Evolutionary conservation across 2,888 invertebrate genomes (phyloP).

Genomic region (Phytoseiulus persimilis): DNA sequence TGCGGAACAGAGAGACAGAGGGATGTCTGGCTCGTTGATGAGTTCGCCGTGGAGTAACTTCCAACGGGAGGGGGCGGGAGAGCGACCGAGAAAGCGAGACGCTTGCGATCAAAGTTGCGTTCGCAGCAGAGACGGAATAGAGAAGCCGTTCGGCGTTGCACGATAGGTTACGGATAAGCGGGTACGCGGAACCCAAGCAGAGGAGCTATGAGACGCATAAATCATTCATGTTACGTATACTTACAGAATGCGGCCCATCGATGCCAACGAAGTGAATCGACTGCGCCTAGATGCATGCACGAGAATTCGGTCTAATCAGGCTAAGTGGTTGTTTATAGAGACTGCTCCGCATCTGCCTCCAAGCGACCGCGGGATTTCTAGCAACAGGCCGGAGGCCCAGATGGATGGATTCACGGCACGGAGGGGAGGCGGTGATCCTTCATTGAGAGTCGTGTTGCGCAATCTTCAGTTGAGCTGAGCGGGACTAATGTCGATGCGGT

Average conservation of each 20-base stretch:
- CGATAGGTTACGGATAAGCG: neutral
- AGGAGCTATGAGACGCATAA: neutral
- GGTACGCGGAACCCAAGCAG: neutral
- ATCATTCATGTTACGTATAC: neutral
- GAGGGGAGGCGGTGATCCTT: neutral
- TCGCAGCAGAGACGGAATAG: neutral
- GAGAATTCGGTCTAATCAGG: neutral
- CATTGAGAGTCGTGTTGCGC: neutral
- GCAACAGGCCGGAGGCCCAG: neutral
- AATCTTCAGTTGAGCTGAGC: neutral
- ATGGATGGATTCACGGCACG: neutral
- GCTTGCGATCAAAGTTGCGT: neutral
- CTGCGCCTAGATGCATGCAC: neutral
- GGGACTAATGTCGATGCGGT: neutral
- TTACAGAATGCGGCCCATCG: neutral
- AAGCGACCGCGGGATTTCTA: neutral
- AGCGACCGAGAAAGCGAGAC: no score
- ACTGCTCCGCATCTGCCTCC: neutral
- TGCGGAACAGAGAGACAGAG: neutral
- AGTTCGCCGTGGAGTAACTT: neutral
- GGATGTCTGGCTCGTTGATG: neutral
- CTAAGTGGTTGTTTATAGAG: neutral
- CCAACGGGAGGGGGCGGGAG: neutral
- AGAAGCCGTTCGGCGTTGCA: neutral
- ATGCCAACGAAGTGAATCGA: neutral